phyloP scores from a whole-genome alignment of 2,797 vertebrate species.

The Myotis myotis region DNA sequence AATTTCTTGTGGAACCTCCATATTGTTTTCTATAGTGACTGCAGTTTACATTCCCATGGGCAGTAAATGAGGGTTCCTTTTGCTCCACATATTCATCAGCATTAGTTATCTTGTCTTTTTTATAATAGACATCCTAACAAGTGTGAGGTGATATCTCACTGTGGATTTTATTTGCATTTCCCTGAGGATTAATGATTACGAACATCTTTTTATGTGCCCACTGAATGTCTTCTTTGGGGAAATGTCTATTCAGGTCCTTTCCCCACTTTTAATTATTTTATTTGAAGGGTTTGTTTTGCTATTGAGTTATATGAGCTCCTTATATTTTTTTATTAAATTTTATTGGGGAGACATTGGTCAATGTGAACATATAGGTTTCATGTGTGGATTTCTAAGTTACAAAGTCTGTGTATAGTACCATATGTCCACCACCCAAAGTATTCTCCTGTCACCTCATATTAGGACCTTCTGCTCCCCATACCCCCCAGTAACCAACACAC shows the following conservation, averaged over 20 bases:
- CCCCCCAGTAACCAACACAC: no score
- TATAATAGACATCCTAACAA: not conserved
- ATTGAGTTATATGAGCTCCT: not conserved
- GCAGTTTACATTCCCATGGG: not conserved
- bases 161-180: not conserved
- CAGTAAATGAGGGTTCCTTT: not conserved
- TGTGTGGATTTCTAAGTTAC: no score
- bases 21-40: not conserved
- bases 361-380: no score
- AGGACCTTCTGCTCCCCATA: no score
- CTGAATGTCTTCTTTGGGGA: not conserved
- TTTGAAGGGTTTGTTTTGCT: not conserved
- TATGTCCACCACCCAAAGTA: no score
- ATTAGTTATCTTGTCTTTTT: not conserved
- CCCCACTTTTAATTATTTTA: not conserved
- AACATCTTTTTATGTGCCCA: not conserved
- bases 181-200: not conserved
- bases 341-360: no score
- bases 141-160: not conserved
- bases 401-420: no score
- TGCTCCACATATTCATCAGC: not conserved
- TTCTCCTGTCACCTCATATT: no score
- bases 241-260: not conserved
- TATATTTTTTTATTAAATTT: not conserved
- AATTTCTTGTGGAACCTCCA: not conserved